These are phyloP conservation scores for Pomatostomus ruficeps DNA, from an alignment of 2,113 vertebrate species.

Conservation along the genomic window DNA sequence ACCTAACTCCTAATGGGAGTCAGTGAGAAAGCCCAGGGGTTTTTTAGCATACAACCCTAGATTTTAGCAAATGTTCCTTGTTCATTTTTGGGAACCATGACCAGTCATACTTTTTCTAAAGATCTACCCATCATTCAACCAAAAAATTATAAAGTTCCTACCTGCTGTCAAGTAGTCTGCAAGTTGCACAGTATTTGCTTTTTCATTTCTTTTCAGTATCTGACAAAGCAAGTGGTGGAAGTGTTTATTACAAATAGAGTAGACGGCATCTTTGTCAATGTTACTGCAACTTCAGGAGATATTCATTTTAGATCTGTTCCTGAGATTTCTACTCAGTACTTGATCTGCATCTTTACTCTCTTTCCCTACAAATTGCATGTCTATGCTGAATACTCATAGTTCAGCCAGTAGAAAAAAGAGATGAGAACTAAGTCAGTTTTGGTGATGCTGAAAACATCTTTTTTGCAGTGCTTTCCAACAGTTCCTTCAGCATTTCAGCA, in stretches of 20 bases:
- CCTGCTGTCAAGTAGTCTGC: neutral
- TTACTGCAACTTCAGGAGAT: neutral
- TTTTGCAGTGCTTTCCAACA: neutral
- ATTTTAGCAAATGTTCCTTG: neutral
- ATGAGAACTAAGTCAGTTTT: neutral
- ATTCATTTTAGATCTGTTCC: neutral
- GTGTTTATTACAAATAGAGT: neutral
- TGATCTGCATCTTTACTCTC: neutral
- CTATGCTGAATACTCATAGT: neutral
- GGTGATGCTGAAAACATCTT: neutral
- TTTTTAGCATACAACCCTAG: neutral
- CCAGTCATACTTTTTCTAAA: neutral
- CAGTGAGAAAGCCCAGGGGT: accelerated
- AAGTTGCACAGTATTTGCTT: neutral
- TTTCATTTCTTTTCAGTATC: neutral
- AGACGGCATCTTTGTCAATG: neutral
- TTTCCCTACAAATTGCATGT: neutral
- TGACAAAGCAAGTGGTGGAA: neutral
- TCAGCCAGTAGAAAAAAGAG: neutral
- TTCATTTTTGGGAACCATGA: neutral
- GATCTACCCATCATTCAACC: neutral
- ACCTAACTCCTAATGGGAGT: neutral
- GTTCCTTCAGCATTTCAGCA: neutral
- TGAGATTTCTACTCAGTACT: neutral
- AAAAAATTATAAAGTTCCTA: neutral